A percentile compares a stretch with the other conserved stretches of the same genome.
phyloP scores from a whole-genome alignment of 2,888 invertebrate genomes.

The Trichacis sp. region DNA sequence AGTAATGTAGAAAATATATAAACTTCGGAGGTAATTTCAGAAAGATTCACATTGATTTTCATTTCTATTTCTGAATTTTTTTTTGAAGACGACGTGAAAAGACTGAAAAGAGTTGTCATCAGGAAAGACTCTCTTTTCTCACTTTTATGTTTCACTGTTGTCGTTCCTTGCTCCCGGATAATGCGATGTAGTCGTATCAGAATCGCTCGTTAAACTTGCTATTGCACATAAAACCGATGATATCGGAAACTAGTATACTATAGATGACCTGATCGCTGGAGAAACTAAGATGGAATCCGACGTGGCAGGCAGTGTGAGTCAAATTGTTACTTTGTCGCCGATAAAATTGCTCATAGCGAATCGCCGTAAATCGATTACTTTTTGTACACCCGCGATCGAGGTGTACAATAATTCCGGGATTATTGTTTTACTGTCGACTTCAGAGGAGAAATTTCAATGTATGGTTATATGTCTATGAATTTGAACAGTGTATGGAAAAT shows the following conservation, averaged over 20 bases:
- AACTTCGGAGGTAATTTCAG: too few relatives aligned
- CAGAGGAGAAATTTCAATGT: too few relatives aligned
- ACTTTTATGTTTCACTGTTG: constrained; percentile 21
- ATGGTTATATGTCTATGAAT: too few relatives aligned
- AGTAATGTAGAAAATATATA: too few relatives aligned
- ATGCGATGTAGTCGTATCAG: constrained; percentile 51
- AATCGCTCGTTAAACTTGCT: constrained; percentile 62
- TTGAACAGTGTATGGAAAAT: too few relatives aligned
- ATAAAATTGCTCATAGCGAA: constrained; percentile 46
- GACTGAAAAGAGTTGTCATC: constrained; percentile 8
- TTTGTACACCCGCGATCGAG: neutral
- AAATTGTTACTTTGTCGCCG: constrained; percentile 54
- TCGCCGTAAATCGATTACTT: constrained; percentile 26
- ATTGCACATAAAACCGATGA: constrained; percentile 57
- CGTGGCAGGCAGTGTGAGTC: constrained; percentile 44
- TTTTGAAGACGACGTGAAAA: too few relatives aligned
- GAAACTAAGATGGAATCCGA: constrained; percentile 48
- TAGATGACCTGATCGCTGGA: constrained; percentile 52
- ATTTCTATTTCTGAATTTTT: too few relatives aligned
- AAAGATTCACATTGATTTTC: too few relatives aligned
- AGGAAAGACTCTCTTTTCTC: constrained; percentile 48
- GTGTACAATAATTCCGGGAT: too few relatives aligned
- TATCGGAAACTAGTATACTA: constrained; percentile 53
- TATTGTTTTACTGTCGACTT: too few relatives aligned
- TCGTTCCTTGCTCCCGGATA: constrained; percentile 16